A percentile compares a stretch with the other conserved stretches of the same genome.
These are phyloP conservation scores for Lipophrys pholis DNA, from an alignment of 2,113 vertebrate species.

Conservation along the genomic window DNA sequence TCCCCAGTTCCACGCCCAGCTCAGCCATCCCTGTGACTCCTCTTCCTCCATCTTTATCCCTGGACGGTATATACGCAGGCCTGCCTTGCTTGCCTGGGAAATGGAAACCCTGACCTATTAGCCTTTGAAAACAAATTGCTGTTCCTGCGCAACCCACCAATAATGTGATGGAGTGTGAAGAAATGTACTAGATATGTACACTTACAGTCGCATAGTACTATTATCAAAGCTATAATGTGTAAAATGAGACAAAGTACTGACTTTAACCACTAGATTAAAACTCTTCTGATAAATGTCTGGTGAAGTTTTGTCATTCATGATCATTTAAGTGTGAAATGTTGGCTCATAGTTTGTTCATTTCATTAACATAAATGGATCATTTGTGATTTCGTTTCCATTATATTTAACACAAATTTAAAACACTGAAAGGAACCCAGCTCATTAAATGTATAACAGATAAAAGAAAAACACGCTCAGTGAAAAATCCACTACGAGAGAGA, in stretches of 20 bases:
- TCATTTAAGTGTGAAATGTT: no score
- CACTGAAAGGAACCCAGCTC: not conserved
- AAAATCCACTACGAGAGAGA: not conserved
- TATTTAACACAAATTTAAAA: not conserved
- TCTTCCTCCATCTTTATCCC: conserved; percentile 91
- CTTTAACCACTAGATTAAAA: not conserved
- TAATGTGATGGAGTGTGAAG: no score
- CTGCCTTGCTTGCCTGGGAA: conserved; percentile 89
- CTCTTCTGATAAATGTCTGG: no score
- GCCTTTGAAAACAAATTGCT: not conserved
- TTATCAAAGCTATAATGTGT: not conserved
- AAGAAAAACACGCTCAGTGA: not conserved
- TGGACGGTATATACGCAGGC: conserved; percentile 89
- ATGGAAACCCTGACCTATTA: not conserved
- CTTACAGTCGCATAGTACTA: not conserved
- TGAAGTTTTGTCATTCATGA: no score
- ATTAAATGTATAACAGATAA: not conserved
- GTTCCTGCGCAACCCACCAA: not conserved
- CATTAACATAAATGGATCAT: no score
- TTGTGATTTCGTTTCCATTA: no score
- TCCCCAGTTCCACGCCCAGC: conserved; percentile 94
- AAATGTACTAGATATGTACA: not conserved
- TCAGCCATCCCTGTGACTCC: conserved; percentile 90
- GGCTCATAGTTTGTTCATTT: no score
- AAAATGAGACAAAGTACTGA: not conserved